Conservation (phyloP, 1,140 invertebrate genomes). For the Trialeurodes vaporariorum region DNA sequence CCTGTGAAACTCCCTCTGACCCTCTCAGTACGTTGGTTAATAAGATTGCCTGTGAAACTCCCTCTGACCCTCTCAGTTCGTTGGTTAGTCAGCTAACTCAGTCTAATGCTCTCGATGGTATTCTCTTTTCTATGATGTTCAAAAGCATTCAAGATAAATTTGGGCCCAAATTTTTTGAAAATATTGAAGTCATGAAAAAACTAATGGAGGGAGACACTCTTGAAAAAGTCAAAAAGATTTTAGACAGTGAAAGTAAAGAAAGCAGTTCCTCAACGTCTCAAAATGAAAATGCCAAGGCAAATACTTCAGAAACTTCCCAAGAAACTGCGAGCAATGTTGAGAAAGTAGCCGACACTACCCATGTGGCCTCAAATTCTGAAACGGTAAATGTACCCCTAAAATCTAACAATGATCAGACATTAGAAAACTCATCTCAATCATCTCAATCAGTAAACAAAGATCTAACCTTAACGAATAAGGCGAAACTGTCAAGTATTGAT, state of each 20-base stretch:
- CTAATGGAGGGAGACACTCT: background rate
- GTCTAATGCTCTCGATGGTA: background rate
- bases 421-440: too few relatives aligned
- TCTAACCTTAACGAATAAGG: too few relatives aligned
- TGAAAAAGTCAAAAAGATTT: background rate
- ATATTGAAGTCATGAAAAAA: background rate
- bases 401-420: too few relatives aligned
- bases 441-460: too few relatives aligned
- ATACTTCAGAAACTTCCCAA: background rate
- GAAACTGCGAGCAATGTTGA: too few relatives aligned
- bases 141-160: background rate
- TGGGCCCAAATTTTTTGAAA: background rate
- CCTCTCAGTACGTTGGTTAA: background rate
- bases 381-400: too few relatives aligned
- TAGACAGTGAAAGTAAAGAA: background rate
- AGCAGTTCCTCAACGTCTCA: background rate
- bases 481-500: too few relatives aligned
- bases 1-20: background rate
- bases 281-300: background rate
- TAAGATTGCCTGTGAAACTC: background rate
- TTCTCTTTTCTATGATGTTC: background rate
- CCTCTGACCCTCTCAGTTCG: background rate
- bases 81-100: background rate
- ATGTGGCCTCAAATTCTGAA: too few relatives aligned
- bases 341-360: too few relatives aligned